Percentiles rank a stretch among this genome's conserved stretches.
phyloP scores from a whole-genome alignment of 2,888 invertebrate species.

The Scaptodrosophila latifasciaeformis region DNA sequence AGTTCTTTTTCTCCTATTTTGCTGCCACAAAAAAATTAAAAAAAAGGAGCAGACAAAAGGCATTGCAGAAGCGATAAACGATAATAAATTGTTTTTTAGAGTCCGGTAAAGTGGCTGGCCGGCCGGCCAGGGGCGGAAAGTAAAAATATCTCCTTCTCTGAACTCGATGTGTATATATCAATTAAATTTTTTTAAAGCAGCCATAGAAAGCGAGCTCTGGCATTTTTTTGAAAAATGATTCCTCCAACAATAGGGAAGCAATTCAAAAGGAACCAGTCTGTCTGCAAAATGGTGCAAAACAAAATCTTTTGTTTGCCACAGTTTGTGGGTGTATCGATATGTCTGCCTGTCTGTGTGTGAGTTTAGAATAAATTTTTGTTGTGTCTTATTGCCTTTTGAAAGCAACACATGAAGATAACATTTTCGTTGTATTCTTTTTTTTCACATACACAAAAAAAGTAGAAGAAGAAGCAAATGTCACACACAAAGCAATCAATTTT shows the following conservation, averaged over 20 bases:
- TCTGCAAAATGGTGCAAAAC: not conserved
- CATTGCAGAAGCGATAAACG: constrained; percentile 22
- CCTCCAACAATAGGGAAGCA: not conserved
- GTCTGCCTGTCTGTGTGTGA: not conserved
- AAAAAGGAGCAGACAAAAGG: constrained; percentile 20
- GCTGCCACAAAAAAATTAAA: constrained; percentile 23
- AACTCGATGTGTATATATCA: constrained; percentile 27
- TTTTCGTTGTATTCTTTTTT: constrained; percentile 14
- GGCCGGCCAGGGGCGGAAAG: not conserved
- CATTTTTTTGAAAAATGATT: not conserved
- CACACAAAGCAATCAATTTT: constrained; percentile 37
- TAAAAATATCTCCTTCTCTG: not conserved
- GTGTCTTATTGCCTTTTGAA: no score
- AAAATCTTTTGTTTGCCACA: not conserved
- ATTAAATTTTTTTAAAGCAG: constrained; percentile 33
- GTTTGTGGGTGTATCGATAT: no score
- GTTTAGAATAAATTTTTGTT: no score
- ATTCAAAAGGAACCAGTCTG: not conserved
- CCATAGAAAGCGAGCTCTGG: not conserved
- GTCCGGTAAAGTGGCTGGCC: no score
- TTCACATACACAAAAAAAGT: no score
- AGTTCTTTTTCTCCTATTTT: no score
- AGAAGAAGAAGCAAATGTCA: no score
- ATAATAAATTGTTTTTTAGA: constrained; percentile 42
- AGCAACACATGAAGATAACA: not conserved